Conservation (phyloP, 2,113 vertebrate genomes). For the Triplophysa dalaica region DNA sequence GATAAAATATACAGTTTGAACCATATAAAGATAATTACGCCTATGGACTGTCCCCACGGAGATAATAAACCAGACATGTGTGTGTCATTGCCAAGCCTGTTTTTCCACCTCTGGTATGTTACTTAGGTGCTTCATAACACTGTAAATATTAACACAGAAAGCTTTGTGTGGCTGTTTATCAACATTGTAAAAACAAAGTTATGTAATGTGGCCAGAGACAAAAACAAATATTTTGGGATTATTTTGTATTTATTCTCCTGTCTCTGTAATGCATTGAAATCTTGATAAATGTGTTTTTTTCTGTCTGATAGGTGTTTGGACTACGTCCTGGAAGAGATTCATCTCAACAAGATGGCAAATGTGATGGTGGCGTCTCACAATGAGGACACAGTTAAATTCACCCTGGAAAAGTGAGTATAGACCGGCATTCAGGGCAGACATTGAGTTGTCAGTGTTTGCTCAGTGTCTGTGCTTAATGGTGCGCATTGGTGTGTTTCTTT, state of each 20-base stretch:
- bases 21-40: too few relatives aligned
- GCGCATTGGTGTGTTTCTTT: neutral
- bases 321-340: slow-evolving; percentile 86
- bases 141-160: neutral
- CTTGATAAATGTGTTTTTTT: neutral
- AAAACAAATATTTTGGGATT: neutral
- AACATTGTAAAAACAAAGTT: neutral
- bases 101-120: neutral
- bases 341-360: slow-evolving; percentile 67
- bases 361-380: slow-evolving; percentile 97
- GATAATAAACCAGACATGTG: neutral
- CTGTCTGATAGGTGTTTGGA: slow-evolving; percentile 82
- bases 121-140: neutral
- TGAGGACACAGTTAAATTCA: slow-evolving; percentile 84
- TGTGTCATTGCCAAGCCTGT: neutral
- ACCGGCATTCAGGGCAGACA: neutral
- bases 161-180: neutral
- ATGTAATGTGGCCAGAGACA: neutral
- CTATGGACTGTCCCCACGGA: too few relatives aligned
- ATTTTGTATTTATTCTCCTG: neutral
- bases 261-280: neutral
- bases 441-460: neutral
- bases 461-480: neutral
- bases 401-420: slow-evolving; percentile 76
- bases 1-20: too few relatives aligned